Evolutionary conservation across 2,888 invertebrate species (phyloP), one percentile per base, ranked within the genome.

Genomic region (Ennomos erosarius): DNA sequence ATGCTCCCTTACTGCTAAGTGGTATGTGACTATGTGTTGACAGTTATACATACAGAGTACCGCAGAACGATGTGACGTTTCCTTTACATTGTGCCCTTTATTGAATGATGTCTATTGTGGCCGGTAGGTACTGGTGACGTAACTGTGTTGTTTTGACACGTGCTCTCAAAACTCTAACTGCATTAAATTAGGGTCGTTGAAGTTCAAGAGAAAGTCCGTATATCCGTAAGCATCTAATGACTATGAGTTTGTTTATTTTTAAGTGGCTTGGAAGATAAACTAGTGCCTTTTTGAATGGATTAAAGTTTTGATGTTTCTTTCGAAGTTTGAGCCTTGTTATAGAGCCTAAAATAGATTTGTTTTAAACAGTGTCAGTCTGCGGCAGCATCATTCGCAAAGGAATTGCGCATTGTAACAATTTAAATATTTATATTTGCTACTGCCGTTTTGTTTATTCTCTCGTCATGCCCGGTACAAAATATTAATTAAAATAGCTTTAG

Each of bases 21-120:
- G 73, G 73, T 68, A 65, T 61, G 71, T 71, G 70, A 73, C 72
- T 68, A 65, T 61, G 71, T 71, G 70, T 65, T 74, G 76, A 76
- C 75, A 75, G 73, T 63, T 73, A 68, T 60, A 71, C 72, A 74
- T 69, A 26, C 26, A 26, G 74, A 70, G 64, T 33, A 44, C 52
- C 59, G 55, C 52, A 50, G 49, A 50, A 58, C 55, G 51, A 61
- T 59, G 55, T 71, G 74, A 70, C 71, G 59, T 73, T 75, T 76
- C 76, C 77, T 75, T 59, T 47, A 60, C 62, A 59, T 63, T 65
- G 67, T 65, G 16, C 55, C 69, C 63, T 63, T 67, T 67, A 68
- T 67, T 68, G 69, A 51, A 53, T 62, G 50, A 64, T 62, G 56
- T 39, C 50, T 50, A 65, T 69, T 68, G 64, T 62, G 53, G 67